phyloP scores from a whole-genome alignment of 2,113 vertebrate genomes.

The Morone saxatilis region DNA sequence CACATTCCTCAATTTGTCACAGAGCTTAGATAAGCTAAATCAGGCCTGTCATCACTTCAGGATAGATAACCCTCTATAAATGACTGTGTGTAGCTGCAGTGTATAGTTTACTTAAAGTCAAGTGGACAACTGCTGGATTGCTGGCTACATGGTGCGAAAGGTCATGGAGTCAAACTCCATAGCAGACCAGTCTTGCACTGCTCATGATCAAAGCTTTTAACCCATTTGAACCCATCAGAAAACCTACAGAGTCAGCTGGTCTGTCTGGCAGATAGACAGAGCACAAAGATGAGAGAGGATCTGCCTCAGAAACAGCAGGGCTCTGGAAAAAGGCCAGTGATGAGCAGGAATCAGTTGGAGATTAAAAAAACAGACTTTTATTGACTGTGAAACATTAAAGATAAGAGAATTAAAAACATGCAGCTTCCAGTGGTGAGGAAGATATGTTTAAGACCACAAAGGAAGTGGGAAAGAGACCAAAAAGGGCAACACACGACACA shows the following conservation, averaged over 20 bases:
- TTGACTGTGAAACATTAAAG: conserved; percentile 53
- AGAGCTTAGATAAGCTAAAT: conserved; percentile 10
- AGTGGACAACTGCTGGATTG: conserved; percentile 6
- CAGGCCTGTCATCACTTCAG: not conserved
- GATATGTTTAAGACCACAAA: not conserved
- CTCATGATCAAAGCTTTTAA: conserved; percentile 68
- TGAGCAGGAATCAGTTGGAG: conserved; percentile 33
- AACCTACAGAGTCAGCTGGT: conserved; percentile 53
- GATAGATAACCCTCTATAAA: conserved; percentile 14
- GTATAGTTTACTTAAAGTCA: conserved; percentile 34
- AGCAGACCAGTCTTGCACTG: conserved; percentile 11
- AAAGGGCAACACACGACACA: not conserved
- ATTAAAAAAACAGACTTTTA: conserved; percentile 42
- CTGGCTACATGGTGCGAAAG: conserved; percentile 20
- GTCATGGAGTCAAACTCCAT: conserved; percentile 42
- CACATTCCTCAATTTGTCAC: conserved; percentile 9
- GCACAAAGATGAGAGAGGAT: conserved; percentile 1
- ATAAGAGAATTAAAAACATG: conserved; percentile 37
- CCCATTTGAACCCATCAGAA: conserved; percentile 60
- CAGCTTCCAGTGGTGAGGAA: not conserved
- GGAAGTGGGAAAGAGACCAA: not conserved
- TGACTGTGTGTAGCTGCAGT: conserved; percentile 1
- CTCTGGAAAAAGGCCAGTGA: conserved; percentile 31
- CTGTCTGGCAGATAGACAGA: conserved; percentile 4
- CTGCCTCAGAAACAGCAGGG: conserved; percentile 36